These are phyloP conservation scores for Leptopilina syphax DNA, from an alignment of 2,888 invertebrate genomes.

Conservation along the genomic window DNA sequence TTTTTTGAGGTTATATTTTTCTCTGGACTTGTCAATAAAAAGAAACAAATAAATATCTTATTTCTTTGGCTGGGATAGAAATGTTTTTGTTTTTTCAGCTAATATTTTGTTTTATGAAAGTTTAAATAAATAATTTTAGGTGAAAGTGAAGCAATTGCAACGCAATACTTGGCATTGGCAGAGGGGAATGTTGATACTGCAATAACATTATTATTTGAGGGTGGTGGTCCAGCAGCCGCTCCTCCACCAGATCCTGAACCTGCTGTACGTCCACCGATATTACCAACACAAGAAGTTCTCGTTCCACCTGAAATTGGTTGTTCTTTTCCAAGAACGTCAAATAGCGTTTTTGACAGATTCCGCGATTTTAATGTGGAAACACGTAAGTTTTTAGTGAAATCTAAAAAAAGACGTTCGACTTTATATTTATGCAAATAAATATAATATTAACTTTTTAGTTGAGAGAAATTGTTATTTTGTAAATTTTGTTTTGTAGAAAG, in stretches of 20 bases:
- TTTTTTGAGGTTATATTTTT: conserved; percentile 14
- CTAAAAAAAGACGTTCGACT: too few species aligned
- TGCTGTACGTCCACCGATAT: conserved; percentile 71
- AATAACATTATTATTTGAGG: conserved; percentile 72
- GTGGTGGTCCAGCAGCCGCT: conserved; percentile 58
- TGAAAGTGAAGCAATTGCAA: conserved; percentile 69
- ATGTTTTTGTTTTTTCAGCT: too few species aligned
- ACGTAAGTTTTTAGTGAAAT: conserved; percentile 58
- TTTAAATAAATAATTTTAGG: conserved; percentile 58
- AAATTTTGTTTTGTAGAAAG: conserved; percentile 61
- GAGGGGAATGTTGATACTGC: conserved; percentile 74
- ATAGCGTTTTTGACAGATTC: conserved; percentile 73
- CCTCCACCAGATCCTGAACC: conserved; percentile 61
- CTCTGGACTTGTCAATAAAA: neutral
- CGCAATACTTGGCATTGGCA: conserved; percentile 69
- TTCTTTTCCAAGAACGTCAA: conserved; percentile 68
- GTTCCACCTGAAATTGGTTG: conserved; percentile 71
- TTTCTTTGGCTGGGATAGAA: neutral
- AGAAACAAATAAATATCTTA: conserved; percentile 12
- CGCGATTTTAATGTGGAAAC: conserved; percentile 75
- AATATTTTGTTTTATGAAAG: neutral
- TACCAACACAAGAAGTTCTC: conserved; percentile 72
- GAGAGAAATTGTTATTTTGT: neutral
- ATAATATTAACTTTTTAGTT: too few species aligned
- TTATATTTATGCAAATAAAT: too few species aligned